Evolutionary conservation across 2,113 vertebrate genomes (phyloP), one percentile per base, ranked within the genome.

Genomic region (Cinclus cinclus): DNA sequence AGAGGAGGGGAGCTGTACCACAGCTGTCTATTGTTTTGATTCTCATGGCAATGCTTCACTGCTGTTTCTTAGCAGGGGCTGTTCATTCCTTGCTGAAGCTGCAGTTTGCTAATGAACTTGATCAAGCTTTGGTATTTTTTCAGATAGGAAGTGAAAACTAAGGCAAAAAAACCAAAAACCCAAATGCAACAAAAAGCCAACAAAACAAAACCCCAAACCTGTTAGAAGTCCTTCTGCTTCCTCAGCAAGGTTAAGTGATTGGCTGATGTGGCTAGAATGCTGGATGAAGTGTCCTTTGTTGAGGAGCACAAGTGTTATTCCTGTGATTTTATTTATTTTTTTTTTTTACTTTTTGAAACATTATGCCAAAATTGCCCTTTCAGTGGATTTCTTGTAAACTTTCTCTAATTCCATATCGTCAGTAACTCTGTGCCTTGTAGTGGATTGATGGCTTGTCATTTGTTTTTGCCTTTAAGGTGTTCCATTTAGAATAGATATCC

Each of bases 141-240:
- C 21, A 42, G 17, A 44, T 13, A 42, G 39, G 18, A 79, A 82
- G 23, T 49, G 13, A 82, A 85, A 94, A 71, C 6, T 64, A 31
- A 27, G 16, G 17, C 13, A 5, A 1, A 2, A 6, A 20, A 50
- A 30, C 8, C 35, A 46, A 53, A 3, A 9, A 9, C 55, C 7
- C 37, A 52, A 52, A 52, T 28, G 50, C 27, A 17, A 16, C 2
- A 44, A 46, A 62, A 13, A 9, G 11, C 24, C 30, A 70, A 4
- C 4, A 27, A 31, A 64, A 71, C 13, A 64, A 70, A 58, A 8
- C 6, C 15, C 37, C 13, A 59, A 53, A 52, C 3, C 6, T 7
- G 19, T 6, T 77, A 31, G 18, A 79, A 53, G n/a, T 83, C 22
- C 31, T 60, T 42, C 18, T 19, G 3, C 41, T 64, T 81, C 31